Conservation (phyloP, 1,140 invertebrate species). For the Psilanteris sp. region DNA sequence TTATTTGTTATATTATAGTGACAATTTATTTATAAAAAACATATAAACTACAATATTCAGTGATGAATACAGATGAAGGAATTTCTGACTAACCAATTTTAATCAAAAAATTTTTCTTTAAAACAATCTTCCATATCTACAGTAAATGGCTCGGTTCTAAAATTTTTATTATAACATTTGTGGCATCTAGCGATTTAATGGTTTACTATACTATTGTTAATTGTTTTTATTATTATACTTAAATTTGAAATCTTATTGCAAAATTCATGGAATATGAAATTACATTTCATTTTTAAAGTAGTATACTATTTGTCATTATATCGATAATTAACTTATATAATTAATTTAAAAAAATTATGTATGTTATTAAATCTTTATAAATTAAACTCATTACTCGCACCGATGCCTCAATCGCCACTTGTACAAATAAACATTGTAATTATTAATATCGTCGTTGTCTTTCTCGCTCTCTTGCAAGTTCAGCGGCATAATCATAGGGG, state of each 20-base stretch:
- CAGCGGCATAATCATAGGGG: slow-evolving; percentile 77
- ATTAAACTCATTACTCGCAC: slow-evolving; percentile 6
- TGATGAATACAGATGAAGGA: slow-evolving; percentile 37
- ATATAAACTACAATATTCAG: slow-evolving; percentile 61
- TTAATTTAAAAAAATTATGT: neutral
- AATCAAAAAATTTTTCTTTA: slow-evolving; percentile 13
- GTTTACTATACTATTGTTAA: neutral
- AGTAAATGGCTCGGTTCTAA: slow-evolving; percentile 59
- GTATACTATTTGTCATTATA: no score
- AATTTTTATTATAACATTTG: slow-evolving; percentile 31
- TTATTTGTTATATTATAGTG: slow-evolving; percentile 34
- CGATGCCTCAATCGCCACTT: slow-evolving; percentile 39
- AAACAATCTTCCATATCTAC: slow-evolving; percentile 28
- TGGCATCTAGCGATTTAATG: slow-evolving; percentile 8
- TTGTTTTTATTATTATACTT: no score
- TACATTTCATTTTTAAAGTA: no score
- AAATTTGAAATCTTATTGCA: no score
- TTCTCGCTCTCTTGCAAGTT: slow-evolving; percentile 76
- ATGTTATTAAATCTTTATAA: neutral
- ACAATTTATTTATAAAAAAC: slow-evolving; percentile 64
- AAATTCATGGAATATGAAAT: no score
- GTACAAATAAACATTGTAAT: slow-evolving; percentile 29
- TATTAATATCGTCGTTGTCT: slow-evolving; percentile 74
- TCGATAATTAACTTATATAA: no score
- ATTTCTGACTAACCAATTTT: slow-evolving; percentile 26